These are phyloP conservation scores for Onychorhynchus coronatus DNA, from an alignment of 2,113 vertebrate genomes.

Conservation along the genomic window DNA sequence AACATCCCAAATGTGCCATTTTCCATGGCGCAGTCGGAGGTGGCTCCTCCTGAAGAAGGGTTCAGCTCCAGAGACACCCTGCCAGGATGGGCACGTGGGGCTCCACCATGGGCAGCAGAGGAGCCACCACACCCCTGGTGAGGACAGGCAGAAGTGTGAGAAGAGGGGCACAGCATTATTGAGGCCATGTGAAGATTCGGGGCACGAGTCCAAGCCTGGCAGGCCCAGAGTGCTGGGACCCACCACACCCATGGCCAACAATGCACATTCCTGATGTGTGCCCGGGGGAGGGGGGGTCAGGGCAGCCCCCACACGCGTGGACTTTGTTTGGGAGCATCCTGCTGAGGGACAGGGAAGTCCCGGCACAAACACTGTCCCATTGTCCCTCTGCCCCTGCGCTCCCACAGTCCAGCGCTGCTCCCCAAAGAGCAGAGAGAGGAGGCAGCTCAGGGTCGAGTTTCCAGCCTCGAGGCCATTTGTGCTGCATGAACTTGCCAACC, in stretches of 20 bases:
- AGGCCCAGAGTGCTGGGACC: neutral
- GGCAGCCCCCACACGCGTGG: neutral
- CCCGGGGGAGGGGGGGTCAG: rapidly evolving
- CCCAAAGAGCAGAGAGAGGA: neutral
- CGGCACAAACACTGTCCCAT: neutral
- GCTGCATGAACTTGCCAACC: neutral
- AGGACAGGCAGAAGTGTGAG: neutral
- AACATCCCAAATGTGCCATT: neutral
- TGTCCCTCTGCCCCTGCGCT: neutral
- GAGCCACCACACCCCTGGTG: neutral
- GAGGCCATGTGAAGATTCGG: neutral
- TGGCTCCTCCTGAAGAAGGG: neutral
- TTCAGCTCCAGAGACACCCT: neutral
- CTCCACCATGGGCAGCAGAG: neutral
- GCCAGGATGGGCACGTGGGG: neutral
- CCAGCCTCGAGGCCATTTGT: neutral
- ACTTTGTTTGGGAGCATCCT: neutral
- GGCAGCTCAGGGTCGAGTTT: neutral
- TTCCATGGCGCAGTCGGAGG: neutral
- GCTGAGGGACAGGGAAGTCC: neutral
- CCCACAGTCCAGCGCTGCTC: neutral
- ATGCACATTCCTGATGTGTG: neutral
- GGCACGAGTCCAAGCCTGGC: neutral
- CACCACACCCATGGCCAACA: conserved; percentile 16
- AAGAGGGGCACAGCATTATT: neutral